These are phyloP conservation scores for Mythimna vitellina DNA, from an alignment of 2,888 invertebrate genomes.

Conservation along the genomic window DNA sequence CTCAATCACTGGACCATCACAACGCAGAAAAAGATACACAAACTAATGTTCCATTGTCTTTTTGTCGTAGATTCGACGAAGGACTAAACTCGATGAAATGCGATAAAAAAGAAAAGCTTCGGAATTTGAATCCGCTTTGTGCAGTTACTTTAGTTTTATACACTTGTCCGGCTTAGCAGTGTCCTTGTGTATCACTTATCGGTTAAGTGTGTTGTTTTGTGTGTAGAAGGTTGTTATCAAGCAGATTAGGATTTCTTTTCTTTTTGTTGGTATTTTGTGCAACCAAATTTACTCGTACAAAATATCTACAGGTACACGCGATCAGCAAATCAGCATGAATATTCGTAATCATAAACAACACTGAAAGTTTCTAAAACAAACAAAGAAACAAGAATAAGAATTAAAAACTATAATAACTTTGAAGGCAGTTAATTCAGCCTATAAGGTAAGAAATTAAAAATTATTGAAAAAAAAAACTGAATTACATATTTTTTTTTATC, in stretches of 20 bases:
- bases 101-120: conserved; percentile 33
- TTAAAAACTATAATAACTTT: too few relatives aligned
- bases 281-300: not conserved
- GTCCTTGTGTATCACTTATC: not conserved
- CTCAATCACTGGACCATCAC: too few relatives aligned
- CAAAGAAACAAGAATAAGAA: too few relatives aligned
- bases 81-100: conserved; percentile 28
- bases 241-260: not conserved
- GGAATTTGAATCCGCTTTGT: conserved; percentile 39
- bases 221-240: not conserved
- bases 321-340: too few relatives aligned
- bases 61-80: conserved; percentile 17
- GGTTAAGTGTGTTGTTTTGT: not conserved
- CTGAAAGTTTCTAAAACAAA: too few relatives aligned
- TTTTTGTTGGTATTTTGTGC: not conserved
- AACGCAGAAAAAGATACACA: too few relatives aligned
- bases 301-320: too few relatives aligned
- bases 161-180: not conserved
- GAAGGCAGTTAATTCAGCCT: not conserved
- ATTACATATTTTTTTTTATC: too few relatives aligned
- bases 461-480: too few relatives aligned
- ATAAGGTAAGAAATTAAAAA: not conserved
- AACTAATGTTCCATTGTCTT: conserved; percentile 23
- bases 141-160: conserved; percentile 19
- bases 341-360: too few relatives aligned